Evolutionary conservation across 2,888 invertebrate species (phyloP), one percentile per base, ranked within the genome.

Genomic region (Camptogramma bilineatum): DNA sequence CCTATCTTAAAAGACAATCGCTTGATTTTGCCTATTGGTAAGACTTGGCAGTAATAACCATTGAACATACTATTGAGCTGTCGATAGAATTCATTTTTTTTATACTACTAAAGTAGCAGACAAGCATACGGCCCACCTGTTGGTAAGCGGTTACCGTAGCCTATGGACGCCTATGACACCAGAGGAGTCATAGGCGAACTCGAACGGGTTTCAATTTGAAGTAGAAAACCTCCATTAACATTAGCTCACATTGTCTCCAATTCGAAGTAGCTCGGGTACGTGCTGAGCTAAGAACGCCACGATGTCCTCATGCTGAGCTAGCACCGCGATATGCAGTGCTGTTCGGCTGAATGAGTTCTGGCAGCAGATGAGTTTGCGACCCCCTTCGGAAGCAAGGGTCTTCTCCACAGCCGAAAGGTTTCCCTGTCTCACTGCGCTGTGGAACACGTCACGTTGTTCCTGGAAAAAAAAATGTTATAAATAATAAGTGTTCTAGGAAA

Each of bases 171-270:
- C n/a, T n/a, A n/a, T n/a, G n/a, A n/a, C n/a, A n/a, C n/a, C n/a
- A n/a, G n/a, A n/a, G n/a, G n/a, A n/a, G n/a, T n/a, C n/a, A n/a
- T n/a, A n/a, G n/a, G n/a, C n/a, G n/a, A n/a, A n/a, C n/a, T n/a
- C n/a, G n/a, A n/a, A n/a, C n/a, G n/a, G n/a, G n/a, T n/a, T n/a
- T n/a, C n/a, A n/a, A n/a, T n/a, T n/a, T n/a, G n/a, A n/a, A n/a
- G n/a, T n/a, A n/a, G n/a, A n/a, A n/a, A n/a, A n/a, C n/a, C n/a
- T n/a, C n/a, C n/a, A n/a, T n/a, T n/a, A n/a, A n/a, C n/a, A n/a
- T n/a, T n/a, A n/a, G n/a, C 95, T 95, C 87, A 98, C 98, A 86
- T 98, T 98, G 84, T 98, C 98, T 13, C 97, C 97, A 62, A 96
- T 93, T 63, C 95, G 94, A 39, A 98, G 85, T 0, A 97, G 94